A percentile compares a stretch with the other conserved stretches of the same genome.
Evolutionary conservation across 2,888 invertebrate species (phyloP).

Genomic region (Agrotis puta): DNA sequence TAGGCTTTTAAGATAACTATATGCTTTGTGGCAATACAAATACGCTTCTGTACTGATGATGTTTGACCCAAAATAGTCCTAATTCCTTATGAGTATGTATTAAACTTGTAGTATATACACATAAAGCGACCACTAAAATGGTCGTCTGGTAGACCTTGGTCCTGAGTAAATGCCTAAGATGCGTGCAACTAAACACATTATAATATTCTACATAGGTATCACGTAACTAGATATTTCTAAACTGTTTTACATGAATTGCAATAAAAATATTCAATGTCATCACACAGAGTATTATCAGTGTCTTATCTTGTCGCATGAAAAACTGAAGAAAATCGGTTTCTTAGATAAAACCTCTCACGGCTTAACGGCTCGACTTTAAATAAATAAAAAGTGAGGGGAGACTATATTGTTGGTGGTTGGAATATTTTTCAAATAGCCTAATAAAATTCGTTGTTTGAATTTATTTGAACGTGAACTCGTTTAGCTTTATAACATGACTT

Average conservation of each 20-base stretch:
- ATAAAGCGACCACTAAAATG: slow-evolving; percentile 2
- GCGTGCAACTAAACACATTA: slow-evolving; percentile 21
- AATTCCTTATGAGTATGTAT: slow-evolving; percentile 14
- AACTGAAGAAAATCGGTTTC: slow-evolving; percentile 45
- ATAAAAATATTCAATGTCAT: slow-evolving; percentile 26
- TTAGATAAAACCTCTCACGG: slow-evolving; percentile 37
- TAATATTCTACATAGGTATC: slow-evolving; percentile 9
- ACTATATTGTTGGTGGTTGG: not conserved
- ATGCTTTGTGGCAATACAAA: not conserved
- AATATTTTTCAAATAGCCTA: not conserved
- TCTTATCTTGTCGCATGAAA: slow-evolving; percentile 46
- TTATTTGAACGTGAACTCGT: slow-evolving; percentile 7
- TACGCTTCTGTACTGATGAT: not conserved
- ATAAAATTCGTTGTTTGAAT: slow-evolving; percentile 16
- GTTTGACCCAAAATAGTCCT: not conserved
- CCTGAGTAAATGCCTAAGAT: not conserved
- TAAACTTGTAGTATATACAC: slow-evolving; percentile 3
- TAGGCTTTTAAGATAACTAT: slow-evolving; percentile 5
- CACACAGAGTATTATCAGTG: slow-evolving; percentile 42
- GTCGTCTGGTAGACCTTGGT: slow-evolving; percentile 1
- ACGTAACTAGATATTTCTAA: slow-evolving; percentile 8
- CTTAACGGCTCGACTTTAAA: slow-evolving; percentile 32
- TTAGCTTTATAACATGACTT: not conserved
- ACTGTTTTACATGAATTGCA: slow-evolving; percentile 40
- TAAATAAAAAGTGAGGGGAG: slow-evolving; percentile 15